These are phyloP conservation scores for Liasis olivaceus DNA, from an alignment of 2,797 vertebrate genomes.

Conservation along the genomic window DNA sequence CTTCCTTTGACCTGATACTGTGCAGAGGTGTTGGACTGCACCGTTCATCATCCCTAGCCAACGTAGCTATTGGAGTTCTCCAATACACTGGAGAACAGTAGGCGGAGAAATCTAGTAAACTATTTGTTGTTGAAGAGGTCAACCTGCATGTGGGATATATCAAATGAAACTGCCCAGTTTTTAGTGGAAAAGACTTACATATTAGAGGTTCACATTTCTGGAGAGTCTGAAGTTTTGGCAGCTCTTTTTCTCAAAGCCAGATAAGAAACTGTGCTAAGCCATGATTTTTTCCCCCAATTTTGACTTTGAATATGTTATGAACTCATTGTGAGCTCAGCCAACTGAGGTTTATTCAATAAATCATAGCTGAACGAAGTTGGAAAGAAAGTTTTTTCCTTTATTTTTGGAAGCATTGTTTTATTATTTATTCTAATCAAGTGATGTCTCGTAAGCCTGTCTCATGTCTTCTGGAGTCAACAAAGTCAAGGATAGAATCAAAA, in stretches of 20 bases:
- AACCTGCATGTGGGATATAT: neutral
- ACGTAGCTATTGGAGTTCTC: neutral
- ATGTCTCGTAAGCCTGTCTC: neutral
- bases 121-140: neutral
- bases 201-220: too few species aligned
- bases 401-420: neutral
- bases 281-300: neutral
- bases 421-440: neutral
- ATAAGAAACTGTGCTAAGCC: neutral
- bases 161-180: neutral
- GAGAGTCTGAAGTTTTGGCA: neutral
- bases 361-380: neutral
- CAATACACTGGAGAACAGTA: neutral
- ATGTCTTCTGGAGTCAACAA: neutral
- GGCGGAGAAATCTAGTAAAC: neutral
- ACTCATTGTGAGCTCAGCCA: neutral
- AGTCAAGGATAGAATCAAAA: neutral
- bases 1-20: neutral
- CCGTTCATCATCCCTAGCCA: neutral
- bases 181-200: neutral
- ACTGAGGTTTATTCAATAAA: neutral
- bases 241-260: neutral
- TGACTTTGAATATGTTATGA: neutral
- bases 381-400: neutral
- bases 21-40: neutral